A percentile compares a stretch with the other conserved stretches of the same genome.
phyloP scores from a whole-genome alignment of 1,140 invertebrate species.

The Andricus grossulariae region DNA sequence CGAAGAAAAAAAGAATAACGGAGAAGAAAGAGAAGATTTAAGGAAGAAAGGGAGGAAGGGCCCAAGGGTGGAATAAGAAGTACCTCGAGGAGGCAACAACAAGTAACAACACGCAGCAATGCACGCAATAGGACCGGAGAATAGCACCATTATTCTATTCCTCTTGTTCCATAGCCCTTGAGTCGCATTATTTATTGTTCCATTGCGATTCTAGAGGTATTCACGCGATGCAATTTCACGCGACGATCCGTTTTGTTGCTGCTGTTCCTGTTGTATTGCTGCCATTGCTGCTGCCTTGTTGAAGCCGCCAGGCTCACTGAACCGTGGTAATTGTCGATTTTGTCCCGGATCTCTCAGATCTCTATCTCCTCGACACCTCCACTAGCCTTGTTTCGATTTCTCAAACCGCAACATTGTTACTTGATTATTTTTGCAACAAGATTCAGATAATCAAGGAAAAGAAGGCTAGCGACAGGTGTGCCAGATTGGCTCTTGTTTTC shows the following conservation, averaged over 20 bases:
- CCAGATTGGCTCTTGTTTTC: too few species aligned
- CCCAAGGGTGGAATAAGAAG: slow-evolving; percentile 14
- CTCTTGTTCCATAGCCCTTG: not conserved
- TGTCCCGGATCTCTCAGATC: too few species aligned
- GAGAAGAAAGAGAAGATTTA: slow-evolving; percentile 5
- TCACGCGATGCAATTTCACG: slow-evolving; percentile 21
- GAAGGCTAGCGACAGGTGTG: too few species aligned
- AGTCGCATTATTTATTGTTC: slow-evolving; percentile 5
- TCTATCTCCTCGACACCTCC: too few species aligned
- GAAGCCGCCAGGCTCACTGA: slow-evolving; percentile 38
- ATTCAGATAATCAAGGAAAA: too few species aligned
- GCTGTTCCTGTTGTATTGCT: not conserved
- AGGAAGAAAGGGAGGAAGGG: slow-evolving; percentile 30
- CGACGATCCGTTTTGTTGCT: not conserved
- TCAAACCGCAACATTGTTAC: too few species aligned
- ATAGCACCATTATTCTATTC: slow-evolving; percentile 13
- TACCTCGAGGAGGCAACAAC: slow-evolving; percentile 5
- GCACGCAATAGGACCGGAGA: slow-evolving; percentile 34
- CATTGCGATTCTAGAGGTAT: too few species aligned
- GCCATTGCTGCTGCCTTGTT: not conserved
- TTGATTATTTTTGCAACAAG: too few species aligned
- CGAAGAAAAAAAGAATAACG: not conserved
- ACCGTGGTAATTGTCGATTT: slow-evolving; percentile 48
- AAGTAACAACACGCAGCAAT: slow-evolving; percentile 19
- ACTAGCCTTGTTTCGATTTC: too few species aligned